Percentiles rank a stretch among this genome's conserved stretches.
These are phyloP conservation scores for Patiria pectinifera DNA, from an alignment of 53 echinoderm and acorn worm species.

Conservation along the genomic window DNA sequence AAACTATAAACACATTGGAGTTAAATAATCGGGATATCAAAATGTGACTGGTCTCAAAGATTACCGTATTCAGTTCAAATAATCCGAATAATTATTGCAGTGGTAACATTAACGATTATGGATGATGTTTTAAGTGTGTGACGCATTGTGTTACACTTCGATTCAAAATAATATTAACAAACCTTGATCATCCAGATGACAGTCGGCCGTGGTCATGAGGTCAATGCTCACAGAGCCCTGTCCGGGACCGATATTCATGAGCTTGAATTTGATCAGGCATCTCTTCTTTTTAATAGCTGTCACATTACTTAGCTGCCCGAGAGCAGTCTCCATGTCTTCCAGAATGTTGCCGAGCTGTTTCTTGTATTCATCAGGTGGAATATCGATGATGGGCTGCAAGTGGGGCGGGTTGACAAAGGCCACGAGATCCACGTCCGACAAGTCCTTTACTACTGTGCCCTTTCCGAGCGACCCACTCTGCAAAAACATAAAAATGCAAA, in stretches of 20 bases:
- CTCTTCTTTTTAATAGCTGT: neutral
- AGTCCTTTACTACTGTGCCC: constrained; percentile 29
- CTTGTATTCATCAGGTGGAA: neutral
- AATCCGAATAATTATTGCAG: too few species aligned
- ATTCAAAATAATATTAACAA: too few species aligned
- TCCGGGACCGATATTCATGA: neutral
- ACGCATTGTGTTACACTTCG: too few species aligned
- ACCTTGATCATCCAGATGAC: neutral
- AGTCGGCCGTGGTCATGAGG: too few species aligned
- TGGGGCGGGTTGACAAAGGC: too few species aligned
- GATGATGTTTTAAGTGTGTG: too few species aligned
- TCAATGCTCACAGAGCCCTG: neutral
- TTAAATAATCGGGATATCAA: too few species aligned
- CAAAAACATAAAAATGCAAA: neutral
- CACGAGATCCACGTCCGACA: constrained; percentile 27
- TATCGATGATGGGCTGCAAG: neutral
- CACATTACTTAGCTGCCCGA: neutral
- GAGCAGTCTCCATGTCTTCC: neutral
- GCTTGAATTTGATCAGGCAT: constrained; percentile 6
- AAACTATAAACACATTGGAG: too few species aligned
- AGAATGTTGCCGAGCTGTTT: neutral
- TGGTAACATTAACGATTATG: too few species aligned
- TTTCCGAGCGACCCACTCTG: constrained; percentile 53
- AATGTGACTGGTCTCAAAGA: too few species aligned
- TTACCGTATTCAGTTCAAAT: too few species aligned